Evolutionary conservation across 1,140 invertebrate species (phyloP).

Genomic region (Berghia stephanieae): DNA sequence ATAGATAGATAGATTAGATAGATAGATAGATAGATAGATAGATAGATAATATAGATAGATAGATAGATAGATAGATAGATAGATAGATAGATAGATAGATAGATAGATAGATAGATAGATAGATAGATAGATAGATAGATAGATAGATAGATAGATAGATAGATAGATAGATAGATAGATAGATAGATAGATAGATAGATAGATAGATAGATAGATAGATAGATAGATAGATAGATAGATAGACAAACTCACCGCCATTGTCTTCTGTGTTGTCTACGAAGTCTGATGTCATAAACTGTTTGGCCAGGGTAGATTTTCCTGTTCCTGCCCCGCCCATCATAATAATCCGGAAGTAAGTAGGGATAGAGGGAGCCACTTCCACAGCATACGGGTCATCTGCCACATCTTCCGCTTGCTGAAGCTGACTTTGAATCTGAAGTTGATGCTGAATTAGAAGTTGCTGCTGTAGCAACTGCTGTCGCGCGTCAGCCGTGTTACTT

Average conservation of each 20-base stretch:
- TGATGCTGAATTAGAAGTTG: not conserved
- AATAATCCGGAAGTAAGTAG: slow-evolving; percentile 77
- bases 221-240: not conserved
- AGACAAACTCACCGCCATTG: slow-evolving; percentile 20
- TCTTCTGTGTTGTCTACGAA: slow-evolving; percentile 70
- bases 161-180: no score
- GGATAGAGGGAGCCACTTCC: not conserved
- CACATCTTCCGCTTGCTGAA: not conserved
- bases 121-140: no score
- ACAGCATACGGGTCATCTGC: not conserved
- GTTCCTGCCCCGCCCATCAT: slow-evolving; percentile 86
- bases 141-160: no score
- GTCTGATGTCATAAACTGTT: slow-evolving; percentile 92
- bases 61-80: no score
- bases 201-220: not conserved
- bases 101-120: no score
- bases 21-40: no score
- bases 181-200: not conserved
- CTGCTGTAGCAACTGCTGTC: slow-evolving; percentile 19
- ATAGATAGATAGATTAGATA: no score
- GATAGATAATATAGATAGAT: no score
- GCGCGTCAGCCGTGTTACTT: slow-evolving; percentile 61
- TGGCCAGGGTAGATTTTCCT: slow-evolving; percentile 86
- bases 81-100: no score
- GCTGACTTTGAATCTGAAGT: slow-evolving; percentile 4